Conservation (phyloP, 2,888 invertebrate genomes). For the Oscheius sp. region DNA sequence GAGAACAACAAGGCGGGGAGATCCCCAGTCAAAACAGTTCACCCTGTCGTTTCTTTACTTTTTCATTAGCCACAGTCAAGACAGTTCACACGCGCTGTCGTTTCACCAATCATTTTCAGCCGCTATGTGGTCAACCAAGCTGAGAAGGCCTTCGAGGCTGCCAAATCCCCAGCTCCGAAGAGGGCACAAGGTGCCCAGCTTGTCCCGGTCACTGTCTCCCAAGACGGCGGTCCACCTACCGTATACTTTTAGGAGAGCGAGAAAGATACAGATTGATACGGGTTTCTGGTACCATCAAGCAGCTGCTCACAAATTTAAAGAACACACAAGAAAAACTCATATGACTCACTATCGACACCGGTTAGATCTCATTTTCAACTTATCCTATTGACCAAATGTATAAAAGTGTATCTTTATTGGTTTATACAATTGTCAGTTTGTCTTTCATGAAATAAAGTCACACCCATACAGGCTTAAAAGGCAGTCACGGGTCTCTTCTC, state of each 20-base stretch:
- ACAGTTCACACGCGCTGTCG: background rate
- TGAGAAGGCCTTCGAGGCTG: constrained; percentile 51
- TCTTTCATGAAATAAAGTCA: background rate
- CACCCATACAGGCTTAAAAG: background rate
- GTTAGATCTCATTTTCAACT: constrained; percentile 14
- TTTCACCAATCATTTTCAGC: constrained; percentile 22
- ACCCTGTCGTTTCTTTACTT: no score
- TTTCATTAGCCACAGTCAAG: no score
- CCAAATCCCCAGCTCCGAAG: constrained; percentile 56
- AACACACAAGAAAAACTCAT: background rate
- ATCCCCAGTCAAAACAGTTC: no score
- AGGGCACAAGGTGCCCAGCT: constrained; percentile 60
- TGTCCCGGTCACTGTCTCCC: constrained; percentile 63
- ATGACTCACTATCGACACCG: constrained; percentile 14
- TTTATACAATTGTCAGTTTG: background rate
- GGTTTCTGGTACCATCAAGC: background rate
- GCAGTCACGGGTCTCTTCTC: constrained; percentile 58
- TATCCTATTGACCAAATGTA: constrained; percentile 25
- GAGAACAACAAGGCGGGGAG: background rate
- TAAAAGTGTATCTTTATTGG: background rate
- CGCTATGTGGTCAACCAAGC: constrained; percentile 50
- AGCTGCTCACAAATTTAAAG: background rate
- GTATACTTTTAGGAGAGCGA: constrained; percentile 56
- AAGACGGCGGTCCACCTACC: constrained; percentile 62
- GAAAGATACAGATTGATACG: background rate